These are phyloP conservation scores for Zosterops japonicus DNA, from an alignment of 2,113 vertebrate genomes.

Conservation along the genomic window DNA sequence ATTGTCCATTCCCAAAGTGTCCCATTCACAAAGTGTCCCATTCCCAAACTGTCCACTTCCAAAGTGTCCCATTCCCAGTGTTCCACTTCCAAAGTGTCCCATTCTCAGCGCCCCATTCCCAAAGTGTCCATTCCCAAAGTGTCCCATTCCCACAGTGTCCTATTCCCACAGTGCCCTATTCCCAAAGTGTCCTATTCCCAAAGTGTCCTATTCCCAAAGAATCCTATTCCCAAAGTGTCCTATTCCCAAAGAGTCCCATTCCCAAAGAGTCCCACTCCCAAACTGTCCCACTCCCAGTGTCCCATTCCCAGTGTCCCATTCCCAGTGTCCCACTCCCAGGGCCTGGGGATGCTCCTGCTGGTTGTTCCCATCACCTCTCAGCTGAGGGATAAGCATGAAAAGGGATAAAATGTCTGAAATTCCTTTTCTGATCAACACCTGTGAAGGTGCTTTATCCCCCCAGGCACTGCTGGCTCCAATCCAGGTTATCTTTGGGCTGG, in stretches of 20 bases:
- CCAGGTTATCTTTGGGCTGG: neutral
- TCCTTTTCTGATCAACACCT: neutral
- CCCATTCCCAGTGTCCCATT: neutral
- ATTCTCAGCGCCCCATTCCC: too few relatives aligned
- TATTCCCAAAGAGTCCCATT: too few relatives aligned
- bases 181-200: neutral
- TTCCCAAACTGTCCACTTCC: too few relatives aligned
- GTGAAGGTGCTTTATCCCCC: neutral
- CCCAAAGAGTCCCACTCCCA: too few relatives aligned
- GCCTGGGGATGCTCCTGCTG: neutral
- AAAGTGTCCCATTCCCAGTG: too few relatives aligned
- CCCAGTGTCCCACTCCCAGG: neutral
- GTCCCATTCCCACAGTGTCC: neutral
- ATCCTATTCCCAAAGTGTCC: too few relatives aligned
- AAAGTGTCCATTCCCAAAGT: neutral
- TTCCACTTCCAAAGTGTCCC: too few relatives aligned
- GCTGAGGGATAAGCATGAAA: neutral
- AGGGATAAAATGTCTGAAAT: neutral
- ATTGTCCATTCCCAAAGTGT: too few relatives aligned
- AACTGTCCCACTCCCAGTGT: neutral
- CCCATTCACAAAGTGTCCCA: too few relatives aligned
- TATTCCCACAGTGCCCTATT: neutral
- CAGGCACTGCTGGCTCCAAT: neutral
- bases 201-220: neutral
- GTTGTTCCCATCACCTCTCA: neutral